Conservation (phyloP, 2,113 vertebrate genomes). For the Aviceda subcristata region DNA sequence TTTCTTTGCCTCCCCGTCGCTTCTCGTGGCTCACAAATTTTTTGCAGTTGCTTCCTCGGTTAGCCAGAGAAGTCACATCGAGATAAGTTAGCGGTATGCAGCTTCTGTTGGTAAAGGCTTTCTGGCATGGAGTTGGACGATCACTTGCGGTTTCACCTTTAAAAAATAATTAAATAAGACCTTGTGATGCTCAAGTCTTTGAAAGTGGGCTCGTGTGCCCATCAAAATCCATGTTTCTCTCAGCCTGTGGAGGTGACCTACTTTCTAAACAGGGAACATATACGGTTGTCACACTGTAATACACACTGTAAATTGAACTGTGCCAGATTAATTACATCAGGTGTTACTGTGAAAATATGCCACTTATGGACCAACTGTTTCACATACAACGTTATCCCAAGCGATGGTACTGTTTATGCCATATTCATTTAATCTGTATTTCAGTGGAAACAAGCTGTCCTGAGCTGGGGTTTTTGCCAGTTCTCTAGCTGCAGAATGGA, state of each 20-base stretch:
- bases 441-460: neutral
- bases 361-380: neutral
- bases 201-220: neutral
- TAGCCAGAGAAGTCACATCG: neutral
- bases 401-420: neutral
- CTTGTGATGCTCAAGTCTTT: neutral
- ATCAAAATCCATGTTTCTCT: neutral
- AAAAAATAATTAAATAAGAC: neutral
- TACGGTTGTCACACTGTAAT: neutral
- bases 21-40: neutral
- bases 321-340: neutral
- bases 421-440: neutral
- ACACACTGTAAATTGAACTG: neutral
- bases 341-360: constrained; percentile 9
- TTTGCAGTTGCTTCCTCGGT: neutral
- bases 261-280: neutral
- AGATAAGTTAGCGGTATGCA: neutral
- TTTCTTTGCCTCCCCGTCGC: neutral
- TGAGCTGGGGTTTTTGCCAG: neutral
- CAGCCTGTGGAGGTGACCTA: constrained; percentile 22
- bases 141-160: neutral
- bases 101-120: neutral
- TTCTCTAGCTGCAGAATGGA: neutral
- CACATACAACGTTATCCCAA: neutral
- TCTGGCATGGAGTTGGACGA: neutral